phyloP scores from a whole-genome alignment of 2,888 invertebrate species.

The Cantharis rustica region DNA sequence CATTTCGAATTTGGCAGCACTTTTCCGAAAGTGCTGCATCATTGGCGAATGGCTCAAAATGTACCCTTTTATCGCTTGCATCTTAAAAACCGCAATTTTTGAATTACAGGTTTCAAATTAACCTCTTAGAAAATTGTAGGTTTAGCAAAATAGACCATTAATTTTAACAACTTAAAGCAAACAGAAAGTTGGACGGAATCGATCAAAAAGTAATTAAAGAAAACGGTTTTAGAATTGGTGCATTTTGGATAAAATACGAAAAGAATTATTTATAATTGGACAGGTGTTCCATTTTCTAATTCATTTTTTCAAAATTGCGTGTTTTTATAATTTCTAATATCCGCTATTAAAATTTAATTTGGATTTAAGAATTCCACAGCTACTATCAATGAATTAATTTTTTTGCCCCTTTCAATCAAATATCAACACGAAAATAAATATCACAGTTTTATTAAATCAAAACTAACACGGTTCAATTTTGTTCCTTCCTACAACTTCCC shows the following conservation, averaged over 20 bases:
- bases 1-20: not conserved
- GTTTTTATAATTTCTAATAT: conserved; percentile 20
- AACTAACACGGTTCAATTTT: not conserved
- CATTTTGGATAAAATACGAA: conserved; percentile 11
- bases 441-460: not conserved
- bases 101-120: not conserved
- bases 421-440: not conserved
- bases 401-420: not conserved
- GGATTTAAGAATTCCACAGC: not conserved
- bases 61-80: not conserved
- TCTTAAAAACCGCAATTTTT: not conserved
- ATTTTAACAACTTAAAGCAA: conserved; percentile 19
- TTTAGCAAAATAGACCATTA: conserved; percentile 11
- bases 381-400: not conserved
- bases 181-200: conserved; percentile 10
- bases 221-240: conserved; percentile 4
- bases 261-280: conserved; percentile 18
- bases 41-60: not conserved
- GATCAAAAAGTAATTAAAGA: conserved; percentile 10
- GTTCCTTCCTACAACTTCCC: no score
- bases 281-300: conserved; percentile 19
- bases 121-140: conserved; percentile 8
- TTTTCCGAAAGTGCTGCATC: not conserved
- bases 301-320: conserved; percentile 14
- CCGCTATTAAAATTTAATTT: not conserved